phyloP scores from a whole-genome alignment of 1,140 invertebrate species.

The Coelopa frigida region DNA sequence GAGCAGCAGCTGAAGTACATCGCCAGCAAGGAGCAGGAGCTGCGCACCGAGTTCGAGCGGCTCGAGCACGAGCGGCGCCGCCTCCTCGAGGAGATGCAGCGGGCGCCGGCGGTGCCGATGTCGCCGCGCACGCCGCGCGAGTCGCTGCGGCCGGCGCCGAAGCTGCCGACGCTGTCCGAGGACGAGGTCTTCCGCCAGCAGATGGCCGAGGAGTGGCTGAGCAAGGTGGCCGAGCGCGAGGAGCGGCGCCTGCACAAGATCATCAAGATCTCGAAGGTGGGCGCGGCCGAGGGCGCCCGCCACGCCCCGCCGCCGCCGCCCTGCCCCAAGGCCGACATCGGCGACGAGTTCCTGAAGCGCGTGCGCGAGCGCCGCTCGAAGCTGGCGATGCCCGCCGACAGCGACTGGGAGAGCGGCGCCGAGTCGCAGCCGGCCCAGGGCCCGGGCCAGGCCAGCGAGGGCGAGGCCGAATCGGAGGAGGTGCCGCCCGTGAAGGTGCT shows the following conservation, averaged over 20 bases:
- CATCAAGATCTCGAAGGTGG: constrained; percentile 56
- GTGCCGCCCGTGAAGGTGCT: constrained; percentile 47
- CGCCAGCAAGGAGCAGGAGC: constrained; percentile 57
- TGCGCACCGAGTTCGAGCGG: constrained; percentile 53
- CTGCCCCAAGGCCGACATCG: constrained; percentile 52
- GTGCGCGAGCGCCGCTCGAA: constrained; percentile 50
- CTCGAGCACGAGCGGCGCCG: constrained; percentile 51
- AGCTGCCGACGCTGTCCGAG: constrained; percentile 46
- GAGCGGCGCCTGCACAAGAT: constrained; percentile 69
- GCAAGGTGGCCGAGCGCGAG: constrained; percentile 68
- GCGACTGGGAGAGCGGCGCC: constrained; percentile 42
- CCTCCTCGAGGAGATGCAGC: constrained; percentile 42
- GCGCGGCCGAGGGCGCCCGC: constrained; percentile 23
- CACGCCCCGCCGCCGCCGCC: constrained; percentile 28
- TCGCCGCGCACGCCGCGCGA: constrained; percentile 20
- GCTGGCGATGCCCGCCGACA: constrained; percentile 40
- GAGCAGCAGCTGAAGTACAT: constrained; percentile 63
- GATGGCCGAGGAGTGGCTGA: constrained; percentile 77
- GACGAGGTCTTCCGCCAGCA: constrained; percentile 62
- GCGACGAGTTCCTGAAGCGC: constrained; percentile 64
- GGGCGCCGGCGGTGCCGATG: constrained; percentile 24
- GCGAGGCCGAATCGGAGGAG: constrained; percentile 46
- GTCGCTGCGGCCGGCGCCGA: constrained; percentile 23
- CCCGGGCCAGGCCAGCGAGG: constrained; percentile 54
- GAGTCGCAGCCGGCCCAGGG: constrained; percentile 38